phyloP scores from a whole-genome alignment of 2,888 invertebrate genomes.

The Xylophagus ater region DNA sequence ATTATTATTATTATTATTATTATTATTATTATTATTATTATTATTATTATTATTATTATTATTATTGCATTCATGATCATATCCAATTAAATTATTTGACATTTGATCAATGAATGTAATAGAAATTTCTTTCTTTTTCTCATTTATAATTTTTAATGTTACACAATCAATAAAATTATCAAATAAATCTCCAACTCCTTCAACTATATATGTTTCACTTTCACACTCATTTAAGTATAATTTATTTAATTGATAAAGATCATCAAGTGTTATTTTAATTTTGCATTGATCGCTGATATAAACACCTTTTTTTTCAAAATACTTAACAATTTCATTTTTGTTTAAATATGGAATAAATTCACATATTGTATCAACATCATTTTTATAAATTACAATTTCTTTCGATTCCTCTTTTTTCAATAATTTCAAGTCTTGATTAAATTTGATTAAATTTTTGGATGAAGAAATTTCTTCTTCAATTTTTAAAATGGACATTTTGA shows the following conservation, averaged over 20 bases:
- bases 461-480: slow-evolving; percentile 28
- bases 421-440: slow-evolving; percentile 23
- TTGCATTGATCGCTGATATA: slow-evolving; percentile 1
- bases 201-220: slow-evolving; percentile 27
- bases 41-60: slow-evolving; percentile 7
- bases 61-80: background rate
- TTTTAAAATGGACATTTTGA: too few relatives aligned
- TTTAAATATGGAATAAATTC: slow-evolving; percentile 21
- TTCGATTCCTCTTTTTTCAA: slow-evolving; percentile 15
- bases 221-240: slow-evolving; percentile 22
- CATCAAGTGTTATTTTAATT: slow-evolving; percentile 20
- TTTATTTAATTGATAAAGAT: slow-evolving; percentile 26
- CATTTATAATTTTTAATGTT: slow-evolving; percentile 7
- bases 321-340: slow-evolving; percentile 12
- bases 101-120: slow-evolving; percentile 15
- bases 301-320: slow-evolving; percentile 4
- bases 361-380: slow-evolving; percentile 13
- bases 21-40: slow-evolving; percentile 24
- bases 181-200: slow-evolving; percentile 35
- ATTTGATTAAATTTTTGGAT: slow-evolving; percentile 31
- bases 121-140: slow-evolving; percentile 1
- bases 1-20: too few relatives aligned
- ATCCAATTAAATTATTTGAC: slow-evolving; percentile 8
- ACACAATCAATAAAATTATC: slow-evolving; percentile 35
- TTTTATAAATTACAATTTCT: slow-evolving; percentile 5